Evolutionary conservation across 2,888 invertebrate genomes (phyloP), one percentile per base, ranked within the genome.

Genomic region (Eulithis testata): DNA sequence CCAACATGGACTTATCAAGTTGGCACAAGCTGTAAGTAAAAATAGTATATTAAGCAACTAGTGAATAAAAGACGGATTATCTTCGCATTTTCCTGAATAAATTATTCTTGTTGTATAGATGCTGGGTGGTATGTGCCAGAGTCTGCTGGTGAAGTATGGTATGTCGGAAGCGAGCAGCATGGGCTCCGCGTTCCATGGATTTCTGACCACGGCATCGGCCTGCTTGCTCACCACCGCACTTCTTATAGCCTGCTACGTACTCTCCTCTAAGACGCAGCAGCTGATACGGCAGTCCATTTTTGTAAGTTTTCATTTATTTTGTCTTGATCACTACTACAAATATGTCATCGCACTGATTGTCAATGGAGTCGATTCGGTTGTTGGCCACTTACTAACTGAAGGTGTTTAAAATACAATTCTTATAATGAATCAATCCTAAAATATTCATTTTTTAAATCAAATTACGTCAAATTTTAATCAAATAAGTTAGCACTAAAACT

Each of bases 111-210:
- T 51, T 44, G n/a, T n/a, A 65, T 85, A 96, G 97, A 90, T 97
- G 76, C 86, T 97, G 74, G 97, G 97, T 36, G 95, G 95, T n/a
- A 90, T 97, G 57, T 97, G 97, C 76, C 97, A 97, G 85, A 96
- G 96, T 61, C 88, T 98, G 63, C 91, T 97, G 9, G 94, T 97
- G 59, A 96, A 96, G 78, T 97, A 96, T 78, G 97, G 98, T 0
- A 88, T 96, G 63, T 94, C 95, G 1, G 96, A 96, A 76, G 95
- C 96, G 0, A 93, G 94, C 68, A 94, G 94, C 12, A 95, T 97
- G 83, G 97, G 97, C 7, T 94, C 96, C 3, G 96, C 97, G 3
- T 96, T 97, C 85, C 96, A 96, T 73, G 95, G 97, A 47, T 96
- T 97, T 81, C 88, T 97, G 66, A 96, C 97, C 9, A 96, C 97